A percentile compares a stretch with the other conserved stretches of the same genome.
Conservation (phyloP, 2,888 invertebrate species). For the Eledona agricola region DNA sequence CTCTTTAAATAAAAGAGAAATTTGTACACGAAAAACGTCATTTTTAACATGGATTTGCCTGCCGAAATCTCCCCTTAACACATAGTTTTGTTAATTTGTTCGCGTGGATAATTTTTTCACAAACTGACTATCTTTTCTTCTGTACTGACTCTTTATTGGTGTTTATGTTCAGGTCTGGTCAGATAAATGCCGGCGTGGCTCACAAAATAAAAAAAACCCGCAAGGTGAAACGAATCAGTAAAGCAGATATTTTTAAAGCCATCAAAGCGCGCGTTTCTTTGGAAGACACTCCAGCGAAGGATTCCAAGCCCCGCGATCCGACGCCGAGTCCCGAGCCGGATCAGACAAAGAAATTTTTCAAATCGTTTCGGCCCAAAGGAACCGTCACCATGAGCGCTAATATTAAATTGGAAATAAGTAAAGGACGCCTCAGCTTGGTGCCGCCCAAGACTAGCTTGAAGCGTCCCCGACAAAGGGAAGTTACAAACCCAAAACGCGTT, state of each 20-base stretch:
- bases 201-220: conserved; percentile 73
- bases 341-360: conserved; percentile 61
- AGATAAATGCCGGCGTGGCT: conserved; percentile 73
- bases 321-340: conserved; percentile 39
- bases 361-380: conserved; percentile 55
- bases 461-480: conserved; percentile 5
- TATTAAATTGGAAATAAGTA: conserved; percentile 57
- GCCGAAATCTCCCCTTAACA: too few relatives aligned
- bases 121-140: background rate
- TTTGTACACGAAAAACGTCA: too few relatives aligned
- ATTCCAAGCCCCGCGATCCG: conserved; percentile 10
- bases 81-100: too few relatives aligned
- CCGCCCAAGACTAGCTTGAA: conserved; percentile 33
- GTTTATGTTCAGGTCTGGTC: conserved; percentile 64
- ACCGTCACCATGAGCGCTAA: conserved; percentile 59
- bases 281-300: too few relatives aligned
- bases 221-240: conserved; percentile 61
- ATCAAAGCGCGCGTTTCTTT: too few relatives aligned
- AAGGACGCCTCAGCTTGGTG: conserved; percentile 54
- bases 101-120: too few relatives aligned
- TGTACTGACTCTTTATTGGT: background rate
- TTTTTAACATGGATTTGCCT: too few relatives aligned
- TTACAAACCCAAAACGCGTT: conserved; percentile 5
- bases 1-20: too few relatives aligned
- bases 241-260: too few relatives aligned